These are phyloP conservation scores for Dromococcyx pavoninus DNA, from an alignment of 2,797 vertebrate species.

Conservation along the genomic window DNA sequence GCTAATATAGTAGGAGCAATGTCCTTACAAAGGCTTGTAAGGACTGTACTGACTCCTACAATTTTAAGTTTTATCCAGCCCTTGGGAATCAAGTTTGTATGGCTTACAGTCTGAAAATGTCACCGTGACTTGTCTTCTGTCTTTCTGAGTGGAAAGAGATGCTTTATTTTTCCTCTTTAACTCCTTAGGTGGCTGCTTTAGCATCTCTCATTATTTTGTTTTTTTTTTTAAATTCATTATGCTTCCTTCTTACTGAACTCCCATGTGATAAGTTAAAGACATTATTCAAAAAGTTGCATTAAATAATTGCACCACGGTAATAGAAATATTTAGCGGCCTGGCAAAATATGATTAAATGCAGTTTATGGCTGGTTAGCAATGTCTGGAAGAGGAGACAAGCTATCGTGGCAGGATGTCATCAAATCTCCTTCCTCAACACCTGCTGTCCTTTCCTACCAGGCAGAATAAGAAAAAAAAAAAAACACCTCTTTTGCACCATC, in stretches of 20 bases:
- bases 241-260: neutral
- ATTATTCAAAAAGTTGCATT: neutral
- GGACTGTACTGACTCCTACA: neutral
- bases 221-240: neutral
- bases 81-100: neutral
- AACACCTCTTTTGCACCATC: neutral
- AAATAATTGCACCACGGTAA: neutral
- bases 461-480: neutral
- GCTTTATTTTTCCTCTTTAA: neutral
- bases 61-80: neutral
- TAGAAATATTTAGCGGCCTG: neutral
- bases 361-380: neutral
- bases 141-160: neutral
- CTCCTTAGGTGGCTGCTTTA: neutral
- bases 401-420: neutral
- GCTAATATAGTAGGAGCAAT: neutral
- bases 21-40: neutral
- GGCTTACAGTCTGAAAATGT: neutral
- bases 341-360: neutral
- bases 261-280: neutral
- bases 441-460: neutral
- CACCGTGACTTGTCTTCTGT: neutral
- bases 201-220: fast-evolving
- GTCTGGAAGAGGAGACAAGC: neutral
- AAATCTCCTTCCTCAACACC: neutral